Evolutionary conservation across 2,888 invertebrate genomes (phyloP).

Genomic region (Hecatera dysodea): DNA sequence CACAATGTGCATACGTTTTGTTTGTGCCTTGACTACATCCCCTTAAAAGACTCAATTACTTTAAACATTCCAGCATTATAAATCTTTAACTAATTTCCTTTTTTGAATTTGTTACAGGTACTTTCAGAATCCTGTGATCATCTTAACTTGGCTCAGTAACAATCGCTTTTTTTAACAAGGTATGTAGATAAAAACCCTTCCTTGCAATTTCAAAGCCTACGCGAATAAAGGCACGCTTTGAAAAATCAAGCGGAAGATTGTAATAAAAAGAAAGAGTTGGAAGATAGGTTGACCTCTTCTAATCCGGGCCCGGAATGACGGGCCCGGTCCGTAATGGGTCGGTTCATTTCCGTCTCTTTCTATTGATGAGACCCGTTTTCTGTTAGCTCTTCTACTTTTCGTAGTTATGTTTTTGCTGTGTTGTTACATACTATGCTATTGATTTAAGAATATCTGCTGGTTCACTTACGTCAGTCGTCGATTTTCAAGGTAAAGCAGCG

Average conservation of each 20-base stretch:
- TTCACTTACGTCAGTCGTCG: not conserved
- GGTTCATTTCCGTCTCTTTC: slow-evolving; percentile 53
- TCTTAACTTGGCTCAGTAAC: not conserved
- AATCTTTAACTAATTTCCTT: slow-evolving; percentile 6
- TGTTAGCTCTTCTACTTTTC: slow-evolving; percentile 15
- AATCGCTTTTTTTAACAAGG: slow-evolving; percentile 15
- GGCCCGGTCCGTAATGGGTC: slow-evolving; percentile 41
- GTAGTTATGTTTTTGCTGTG: slow-evolving; percentile 28
- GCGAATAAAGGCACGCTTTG: slow-evolving; percentile 20
- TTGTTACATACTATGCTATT: slow-evolving; percentile 5
- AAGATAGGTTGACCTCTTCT: slow-evolving; percentile 37
- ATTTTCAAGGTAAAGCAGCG: too few relatives aligned
- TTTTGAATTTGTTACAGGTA: slow-evolving; percentile 44
- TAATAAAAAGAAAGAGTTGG: slow-evolving; percentile 43
- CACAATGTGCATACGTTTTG: too few relatives aligned
- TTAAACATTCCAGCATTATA: not conserved
- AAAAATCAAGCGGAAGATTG: slow-evolving; percentile 47
- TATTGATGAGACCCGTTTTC: slow-evolving; percentile 46
- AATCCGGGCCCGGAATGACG: slow-evolving; percentile 36
- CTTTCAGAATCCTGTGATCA: slow-evolving; percentile 21
- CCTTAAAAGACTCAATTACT: not conserved
- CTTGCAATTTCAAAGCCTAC: slow-evolving; percentile 18
- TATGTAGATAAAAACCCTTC: slow-evolving; percentile 16
- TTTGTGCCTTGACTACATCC: too few relatives aligned
- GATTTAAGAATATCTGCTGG: not conserved